These are phyloP conservation scores for Gymnodraco acuticeps DNA, from an alignment of 2,797 vertebrate species.

Conservation along the genomic window DNA sequence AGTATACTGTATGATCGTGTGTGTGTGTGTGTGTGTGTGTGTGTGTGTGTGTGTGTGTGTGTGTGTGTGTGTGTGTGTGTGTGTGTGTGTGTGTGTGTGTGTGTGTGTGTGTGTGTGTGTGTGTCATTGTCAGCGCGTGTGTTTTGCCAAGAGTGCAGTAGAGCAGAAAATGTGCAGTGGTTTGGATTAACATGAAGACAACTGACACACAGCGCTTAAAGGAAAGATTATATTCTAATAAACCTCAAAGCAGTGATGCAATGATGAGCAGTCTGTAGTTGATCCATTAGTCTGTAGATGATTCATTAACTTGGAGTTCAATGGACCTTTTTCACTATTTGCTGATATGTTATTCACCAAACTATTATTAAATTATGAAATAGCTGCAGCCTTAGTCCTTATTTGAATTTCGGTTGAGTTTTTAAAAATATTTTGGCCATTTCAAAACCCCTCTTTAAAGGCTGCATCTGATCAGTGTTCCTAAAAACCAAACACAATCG, in stretches of 20 bases:
- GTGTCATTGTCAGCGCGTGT: conserved; percentile 15
- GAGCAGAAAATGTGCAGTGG: conserved; percentile 66
- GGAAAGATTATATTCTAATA: conserved; percentile 54
- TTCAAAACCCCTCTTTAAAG: conserved; percentile 52
- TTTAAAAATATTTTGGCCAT: conserved; percentile 36
- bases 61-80: conserved; percentile 13
- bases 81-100: conserved; percentile 11
- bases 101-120: conserved; percentile 15
- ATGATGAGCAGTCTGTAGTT: too few species aligned
- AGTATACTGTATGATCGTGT: conserved; percentile 16
- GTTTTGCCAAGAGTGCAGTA: conserved; percentile 57
- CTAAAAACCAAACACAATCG: conserved; percentile 65
- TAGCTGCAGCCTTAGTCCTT: not conserved
- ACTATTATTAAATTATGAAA: too few species aligned
- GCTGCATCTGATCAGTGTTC: conserved; percentile 61
- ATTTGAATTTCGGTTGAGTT: conserved; percentile 16
- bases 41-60: conserved; percentile 16
- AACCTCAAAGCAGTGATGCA: conserved; percentile 37
- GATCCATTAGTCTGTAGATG: too few species aligned
- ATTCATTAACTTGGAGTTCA: too few species aligned
- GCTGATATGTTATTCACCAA: too few species aligned
- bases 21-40: conserved; percentile 4
- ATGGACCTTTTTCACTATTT: too few species aligned
- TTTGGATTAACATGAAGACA: conserved; percentile 77
- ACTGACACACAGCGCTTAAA: conserved; percentile 57